Evolutionary conservation across 2,113 vertebrate genomes (phyloP).

Genomic region (Myodes glareolus): DNA sequence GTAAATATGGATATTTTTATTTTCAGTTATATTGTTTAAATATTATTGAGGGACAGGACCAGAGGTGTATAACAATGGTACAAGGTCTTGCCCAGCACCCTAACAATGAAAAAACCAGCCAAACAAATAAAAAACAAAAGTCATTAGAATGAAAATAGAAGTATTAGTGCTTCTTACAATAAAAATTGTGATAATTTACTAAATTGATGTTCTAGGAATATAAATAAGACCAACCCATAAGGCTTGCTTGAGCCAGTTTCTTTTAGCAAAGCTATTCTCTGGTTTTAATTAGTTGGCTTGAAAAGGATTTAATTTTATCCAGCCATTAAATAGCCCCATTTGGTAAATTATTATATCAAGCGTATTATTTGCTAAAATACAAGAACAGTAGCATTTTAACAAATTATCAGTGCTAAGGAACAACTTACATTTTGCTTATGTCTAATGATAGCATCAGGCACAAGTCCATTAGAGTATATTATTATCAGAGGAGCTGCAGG

Average conservation of each 20-base stretch:
- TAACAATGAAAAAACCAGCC: not conserved
- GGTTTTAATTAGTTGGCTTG: conserved; percentile 65
- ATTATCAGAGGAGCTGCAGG: not conserved
- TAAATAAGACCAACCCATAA: conserved; percentile 15
- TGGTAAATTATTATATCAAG: conserved; percentile 57
- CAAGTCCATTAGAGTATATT: not conserved
- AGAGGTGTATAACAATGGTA: not conserved
- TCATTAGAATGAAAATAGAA: conserved; percentile 42
- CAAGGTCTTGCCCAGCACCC: not conserved
- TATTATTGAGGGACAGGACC: not conserved
- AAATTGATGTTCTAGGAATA: not conserved
- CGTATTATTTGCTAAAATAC: conserved; percentile 60
- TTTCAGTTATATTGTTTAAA: not conserved
- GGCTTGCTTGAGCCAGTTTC: conserved; percentile 12
- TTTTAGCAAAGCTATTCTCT: not conserved
- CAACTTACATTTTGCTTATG: not conserved
- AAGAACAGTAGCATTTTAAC: conserved; percentile 43
- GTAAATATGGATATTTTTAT: not conserved
- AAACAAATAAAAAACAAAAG: not conserved
- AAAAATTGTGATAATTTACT: conserved; percentile 20
- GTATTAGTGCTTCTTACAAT: not conserved
- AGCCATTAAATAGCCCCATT: conserved; percentile 39
- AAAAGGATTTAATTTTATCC: conserved; percentile 64
- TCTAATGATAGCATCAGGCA: not conserved
- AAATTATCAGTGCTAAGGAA: conserved; percentile 37